Percentiles rank a stretch among this genome's conserved stretches.
Conservation (phyloP, 1,140 invertebrate genomes). For the Zaprionus africanus region DNA sequence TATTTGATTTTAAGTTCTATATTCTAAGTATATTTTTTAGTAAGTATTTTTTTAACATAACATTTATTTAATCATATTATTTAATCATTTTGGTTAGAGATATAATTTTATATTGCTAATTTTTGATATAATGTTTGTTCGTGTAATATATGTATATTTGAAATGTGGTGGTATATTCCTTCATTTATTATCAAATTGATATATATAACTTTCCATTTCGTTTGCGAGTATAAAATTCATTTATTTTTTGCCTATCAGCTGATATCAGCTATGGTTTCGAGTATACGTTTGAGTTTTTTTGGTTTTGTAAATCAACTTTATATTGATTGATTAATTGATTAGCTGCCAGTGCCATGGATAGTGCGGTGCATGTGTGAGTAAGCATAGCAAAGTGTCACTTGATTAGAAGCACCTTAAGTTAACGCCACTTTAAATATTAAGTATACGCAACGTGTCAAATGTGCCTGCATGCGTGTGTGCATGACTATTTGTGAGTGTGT, state of each 20-base stretch:
- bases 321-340: conserved; percentile 69
- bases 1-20: too few species aligned
- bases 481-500: conserved; percentile 1
- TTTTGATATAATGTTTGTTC: too few species aligned
- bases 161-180: neutral
- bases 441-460: conserved; percentile 39
- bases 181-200: neutral
- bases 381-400: conserved; percentile 44
- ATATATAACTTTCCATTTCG: neutral
- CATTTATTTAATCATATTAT: too few species aligned
- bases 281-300: conserved; percentile 13
- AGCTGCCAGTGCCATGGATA: conserved; percentile 4
- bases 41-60: too few species aligned
- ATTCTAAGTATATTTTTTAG: too few species aligned
- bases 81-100: too few species aligned
- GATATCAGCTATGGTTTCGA: conserved; percentile 1
- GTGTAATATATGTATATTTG: neutral
- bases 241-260: neutral
- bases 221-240: neutral
- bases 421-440: conserved; percentile 51
- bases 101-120: too few species aligned
- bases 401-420: conserved; percentile 45
- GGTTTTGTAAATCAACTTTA: conserved; percentile 48
- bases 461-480: conserved; percentile 2
- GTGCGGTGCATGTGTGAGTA: conserved; percentile 13